A percentile compares a stretch with the other conserved stretches of the same genome.
Conservation (phyloP, 2,113 vertebrate species). For the Sebastes schlegelii region DNA sequence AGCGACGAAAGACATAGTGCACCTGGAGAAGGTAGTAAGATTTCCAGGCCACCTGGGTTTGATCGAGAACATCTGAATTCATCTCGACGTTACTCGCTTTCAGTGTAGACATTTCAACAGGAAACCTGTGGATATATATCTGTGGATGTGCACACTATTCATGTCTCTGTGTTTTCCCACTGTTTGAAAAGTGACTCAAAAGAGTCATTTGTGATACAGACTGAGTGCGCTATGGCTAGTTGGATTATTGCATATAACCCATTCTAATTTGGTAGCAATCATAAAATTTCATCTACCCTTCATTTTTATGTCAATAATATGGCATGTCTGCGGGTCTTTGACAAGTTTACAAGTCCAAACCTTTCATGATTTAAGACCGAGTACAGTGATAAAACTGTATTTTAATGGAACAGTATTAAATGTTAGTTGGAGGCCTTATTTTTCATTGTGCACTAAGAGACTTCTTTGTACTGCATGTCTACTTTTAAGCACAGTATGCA, state of each 20-base stretch:
- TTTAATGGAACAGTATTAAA: conserved; percentile 8
- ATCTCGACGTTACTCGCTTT: conserved; percentile 36
- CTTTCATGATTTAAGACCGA: conserved; percentile 4
- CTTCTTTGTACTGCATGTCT: background rate
- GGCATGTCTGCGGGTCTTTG: background rate
- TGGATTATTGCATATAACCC: conserved; percentile 1
- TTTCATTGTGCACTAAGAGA: conserved; percentile 8
- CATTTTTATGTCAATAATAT: background rate
- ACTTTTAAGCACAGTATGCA: background rate
- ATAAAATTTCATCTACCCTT: background rate
- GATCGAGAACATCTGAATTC: conserved; percentile 56
- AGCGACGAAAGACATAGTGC: conserved; percentile 50
- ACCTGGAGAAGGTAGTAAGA: conserved; percentile 59
- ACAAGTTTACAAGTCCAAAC: conserved; percentile 9
- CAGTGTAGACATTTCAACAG: conserved; percentile 40
- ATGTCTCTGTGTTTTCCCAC: conserved; percentile 24
- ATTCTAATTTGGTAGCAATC: conserved; percentile 19
- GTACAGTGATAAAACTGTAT: background rate
- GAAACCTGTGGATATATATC: background rate
- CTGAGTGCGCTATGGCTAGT: background rate
- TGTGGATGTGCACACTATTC: conserved; percentile 7
- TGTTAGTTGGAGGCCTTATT: background rate
- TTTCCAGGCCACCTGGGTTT: conserved; percentile 58
- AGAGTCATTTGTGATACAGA: conserved; percentile 9
- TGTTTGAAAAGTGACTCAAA: conserved; percentile 25